These are phyloP conservation scores for Eristalinus aeneus DNA, from an alignment of 2,888 invertebrate species.

Conservation along the genomic window DNA sequence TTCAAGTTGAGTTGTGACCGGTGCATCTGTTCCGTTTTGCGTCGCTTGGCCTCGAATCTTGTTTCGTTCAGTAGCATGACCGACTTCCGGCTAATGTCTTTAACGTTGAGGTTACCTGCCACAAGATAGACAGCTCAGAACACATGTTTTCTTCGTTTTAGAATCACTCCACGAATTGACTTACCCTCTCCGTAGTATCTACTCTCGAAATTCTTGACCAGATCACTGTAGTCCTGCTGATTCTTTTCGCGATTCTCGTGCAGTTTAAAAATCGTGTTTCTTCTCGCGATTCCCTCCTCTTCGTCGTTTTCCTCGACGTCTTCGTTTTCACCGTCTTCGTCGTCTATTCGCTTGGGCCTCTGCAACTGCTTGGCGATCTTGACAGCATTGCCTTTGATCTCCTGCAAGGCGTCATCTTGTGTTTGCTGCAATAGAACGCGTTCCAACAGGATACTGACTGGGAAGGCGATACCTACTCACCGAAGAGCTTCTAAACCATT, in stretches of 20 bases:
- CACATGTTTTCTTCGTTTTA: too few species aligned
- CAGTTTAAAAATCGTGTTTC: constrained; percentile 78
- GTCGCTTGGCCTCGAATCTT: constrained; percentile 75
- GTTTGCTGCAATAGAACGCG: constrained; percentile 6
- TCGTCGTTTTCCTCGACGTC: constrained; percentile 63
- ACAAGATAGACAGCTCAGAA: not conserved
- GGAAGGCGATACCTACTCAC: constrained; percentile 71
- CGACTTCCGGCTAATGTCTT: constrained; percentile 78
- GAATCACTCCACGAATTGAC: too few species aligned
- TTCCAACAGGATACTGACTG: not conserved
- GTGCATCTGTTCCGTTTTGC: constrained; percentile 72
- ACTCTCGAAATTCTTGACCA: constrained; percentile 79
- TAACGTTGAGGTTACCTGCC: constrained; percentile 76
- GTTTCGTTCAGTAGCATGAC: constrained; percentile 76
- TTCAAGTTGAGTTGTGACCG: constrained; percentile 72
- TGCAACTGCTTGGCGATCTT: constrained; percentile 84
- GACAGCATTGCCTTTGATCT: constrained; percentile 84
- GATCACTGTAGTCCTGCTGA: constrained; percentile 77
- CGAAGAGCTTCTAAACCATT: constrained; percentile 78
- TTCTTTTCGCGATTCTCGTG: constrained; percentile 76
- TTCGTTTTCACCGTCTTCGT: constrained; percentile 75
- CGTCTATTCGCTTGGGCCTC: constrained; percentile 79
- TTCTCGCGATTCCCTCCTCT: constrained; percentile 73
- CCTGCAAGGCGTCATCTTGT: constrained; percentile 80
- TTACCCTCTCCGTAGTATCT: constrained; percentile 77